These are phyloP conservation scores for Bos indicus DNA, from an alignment of 2,113 vertebrate species.

Conservation along the genomic window DNA sequence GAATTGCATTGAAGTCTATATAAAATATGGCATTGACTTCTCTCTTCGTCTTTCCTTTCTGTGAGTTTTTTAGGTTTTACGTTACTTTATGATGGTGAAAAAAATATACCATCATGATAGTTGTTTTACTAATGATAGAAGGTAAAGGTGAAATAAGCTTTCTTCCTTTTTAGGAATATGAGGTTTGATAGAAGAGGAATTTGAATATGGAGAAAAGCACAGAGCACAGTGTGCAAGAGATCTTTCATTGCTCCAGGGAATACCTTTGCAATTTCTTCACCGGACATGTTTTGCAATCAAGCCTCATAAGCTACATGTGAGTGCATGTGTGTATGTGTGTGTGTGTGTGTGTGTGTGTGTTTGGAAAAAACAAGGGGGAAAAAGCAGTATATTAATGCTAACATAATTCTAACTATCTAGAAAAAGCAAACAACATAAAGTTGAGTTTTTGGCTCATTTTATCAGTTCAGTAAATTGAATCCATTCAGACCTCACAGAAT, in stretches of 20 bases:
- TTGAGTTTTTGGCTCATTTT: background rate
- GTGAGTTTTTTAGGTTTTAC: constrained; percentile 28
- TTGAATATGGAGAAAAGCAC: background rate
- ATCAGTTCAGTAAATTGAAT: background rate
- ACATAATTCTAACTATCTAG: background rate
- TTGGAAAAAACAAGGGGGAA: background rate
- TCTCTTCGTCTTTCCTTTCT: background rate
- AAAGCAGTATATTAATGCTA: background rate
- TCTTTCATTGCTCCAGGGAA: background rate
- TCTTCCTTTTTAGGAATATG: background rate
- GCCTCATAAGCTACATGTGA: background rate
- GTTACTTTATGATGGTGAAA: background rate
- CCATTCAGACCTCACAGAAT: background rate
- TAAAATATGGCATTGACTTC: background rate
- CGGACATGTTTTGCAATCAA: background rate
- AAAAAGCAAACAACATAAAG: background rate
- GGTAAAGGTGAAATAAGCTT: background rate
- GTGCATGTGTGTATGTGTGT: background rate
- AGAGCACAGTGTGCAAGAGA: background rate
- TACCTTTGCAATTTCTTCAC: background rate
- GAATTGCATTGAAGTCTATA: background rate
- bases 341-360: background rate
- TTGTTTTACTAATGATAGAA: background rate
- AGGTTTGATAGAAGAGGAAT: background rate
- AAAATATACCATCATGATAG: background rate